Base-by-base conservation (phyloP, 64 coral and sea anemone genomes). In the Hydrozoanthus tunicans region DNA sequence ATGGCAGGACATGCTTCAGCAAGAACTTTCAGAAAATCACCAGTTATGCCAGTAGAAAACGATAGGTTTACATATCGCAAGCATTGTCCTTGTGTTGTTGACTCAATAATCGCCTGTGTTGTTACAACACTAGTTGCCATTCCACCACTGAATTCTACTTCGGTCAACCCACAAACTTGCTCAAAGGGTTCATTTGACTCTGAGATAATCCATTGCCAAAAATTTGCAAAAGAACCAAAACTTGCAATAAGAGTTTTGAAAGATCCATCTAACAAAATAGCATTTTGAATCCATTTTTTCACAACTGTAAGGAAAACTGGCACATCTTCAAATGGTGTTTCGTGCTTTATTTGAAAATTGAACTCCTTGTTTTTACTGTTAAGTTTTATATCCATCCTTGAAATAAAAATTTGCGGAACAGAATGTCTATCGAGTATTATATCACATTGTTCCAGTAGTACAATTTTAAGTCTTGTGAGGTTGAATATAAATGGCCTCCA, bases 21-120 rank as follows among this genome's bases (percentile, higher is more conserved):
- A 69, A 85, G 64, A 53, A 56, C 52, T 69, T 85, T 85, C 14
- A 85, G 6, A 4, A 85, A 85, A 10, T 3, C 11, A 9, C 63
- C 81, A 69, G 81, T 85, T 2, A 85, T 64, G 5, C 11, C 63
- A 67, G 6, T 14, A 56, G 23, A 69, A 51, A 69, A 85, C 24
- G 81, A 85, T 14, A 85, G 57, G 64, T 85, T 85, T 68, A 85
- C 51, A 69, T 85, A 85, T 56, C 9, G 51, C 43, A 85, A 63
- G 15, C 6, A n/a, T 52, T 85, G 68, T 2, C 55, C 4, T 5
- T 70, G 43, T 69, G 15, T 15, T 9, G 14, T 60, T 69, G 52
- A 54, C 11, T 67, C 62, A 83, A 14, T 68, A 10, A 85, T 6
- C 60, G 78, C 78, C 58, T n/a, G 3, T 4, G 7, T 59, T 53